Percentiles rank a stretch among this genome's conserved stretches.
Evolutionary conservation across 2,113 vertebrate genomes (phyloP).

Genomic region (Percopsis transmontana): DNA sequence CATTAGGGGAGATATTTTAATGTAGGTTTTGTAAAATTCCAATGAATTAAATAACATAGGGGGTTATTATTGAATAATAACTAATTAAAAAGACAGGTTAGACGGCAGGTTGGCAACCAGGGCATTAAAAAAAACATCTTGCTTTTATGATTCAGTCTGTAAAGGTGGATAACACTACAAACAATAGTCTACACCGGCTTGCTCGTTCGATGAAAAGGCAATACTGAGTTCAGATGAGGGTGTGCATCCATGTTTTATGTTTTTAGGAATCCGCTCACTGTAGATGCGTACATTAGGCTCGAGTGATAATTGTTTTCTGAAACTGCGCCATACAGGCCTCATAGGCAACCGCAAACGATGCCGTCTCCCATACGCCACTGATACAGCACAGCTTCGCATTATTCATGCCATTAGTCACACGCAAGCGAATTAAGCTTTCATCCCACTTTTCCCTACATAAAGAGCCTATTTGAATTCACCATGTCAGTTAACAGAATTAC

Average conservation of each 20-base stretch:
- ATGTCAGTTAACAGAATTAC: neutral
- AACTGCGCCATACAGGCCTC: conserved; percentile 63
- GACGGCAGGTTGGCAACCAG: too few relatives aligned
- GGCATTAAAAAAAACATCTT: too few relatives aligned
- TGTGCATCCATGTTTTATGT: conserved; percentile 6
- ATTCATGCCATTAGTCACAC: conserved; percentile 5
- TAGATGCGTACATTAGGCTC: conserved; percentile 9
- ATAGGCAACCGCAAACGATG: neutral
- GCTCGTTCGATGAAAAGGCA: too few relatives aligned
- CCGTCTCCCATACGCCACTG: conserved; percentile 8
- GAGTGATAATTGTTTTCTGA: conserved; percentile 10
- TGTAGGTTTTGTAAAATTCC: too few relatives aligned
- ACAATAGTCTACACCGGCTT: too few relatives aligned
- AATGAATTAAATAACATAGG: neutral
- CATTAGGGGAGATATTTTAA: neutral
- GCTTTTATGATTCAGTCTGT: too few relatives aligned
- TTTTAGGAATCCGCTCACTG: neutral
- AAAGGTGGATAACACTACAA: too few relatives aligned
- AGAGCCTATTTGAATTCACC: neutral
- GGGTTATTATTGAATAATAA: too few relatives aligned
- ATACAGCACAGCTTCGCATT: too few relatives aligned
- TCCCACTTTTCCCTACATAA: neutral
- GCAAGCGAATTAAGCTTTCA: neutral
- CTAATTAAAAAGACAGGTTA: too few relatives aligned
- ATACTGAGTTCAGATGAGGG: too few relatives aligned